Evolutionary conservation across 2,113 vertebrate species (phyloP).

Genomic region (Prunella fulvescens): DNA sequence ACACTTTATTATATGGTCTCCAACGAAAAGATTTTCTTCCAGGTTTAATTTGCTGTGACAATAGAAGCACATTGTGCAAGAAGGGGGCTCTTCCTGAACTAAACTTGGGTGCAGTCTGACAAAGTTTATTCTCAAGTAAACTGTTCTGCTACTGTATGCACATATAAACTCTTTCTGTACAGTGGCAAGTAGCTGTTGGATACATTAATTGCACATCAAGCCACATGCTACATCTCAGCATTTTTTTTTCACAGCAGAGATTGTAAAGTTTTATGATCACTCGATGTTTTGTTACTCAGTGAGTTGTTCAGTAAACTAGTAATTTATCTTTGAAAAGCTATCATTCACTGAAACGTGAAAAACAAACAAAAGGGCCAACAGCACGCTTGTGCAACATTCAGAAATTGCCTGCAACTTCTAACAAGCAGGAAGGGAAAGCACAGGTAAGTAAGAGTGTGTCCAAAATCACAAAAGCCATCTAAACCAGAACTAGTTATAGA

Average conservation of each 20-base stretch:
- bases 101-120: not conserved
- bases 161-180: not conserved
- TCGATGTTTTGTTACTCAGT: not conserved
- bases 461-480: not conserved
- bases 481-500: not conserved
- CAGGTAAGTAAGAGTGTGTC: not conserved
- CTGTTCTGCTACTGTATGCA: not conserved
- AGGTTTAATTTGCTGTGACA: not conserved
- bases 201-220: not conserved
- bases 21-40: not conserved
- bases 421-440: not conserved
- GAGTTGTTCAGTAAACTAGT: not conserved
- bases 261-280: not conserved
- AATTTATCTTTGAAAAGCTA: conserved; percentile 5
- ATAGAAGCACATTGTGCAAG: not conserved
- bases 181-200: not conserved
- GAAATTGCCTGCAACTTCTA: not conserved
- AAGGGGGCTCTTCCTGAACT: not conserved
- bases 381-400: not conserved
- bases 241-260: not conserved
- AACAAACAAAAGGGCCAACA: not conserved
- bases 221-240: not conserved
- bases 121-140: not conserved
- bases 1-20: not conserved
- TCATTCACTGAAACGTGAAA: not conserved